Conservation (phyloP, 2,888 invertebrate species). For the Drosophila ustulata region DNA sequence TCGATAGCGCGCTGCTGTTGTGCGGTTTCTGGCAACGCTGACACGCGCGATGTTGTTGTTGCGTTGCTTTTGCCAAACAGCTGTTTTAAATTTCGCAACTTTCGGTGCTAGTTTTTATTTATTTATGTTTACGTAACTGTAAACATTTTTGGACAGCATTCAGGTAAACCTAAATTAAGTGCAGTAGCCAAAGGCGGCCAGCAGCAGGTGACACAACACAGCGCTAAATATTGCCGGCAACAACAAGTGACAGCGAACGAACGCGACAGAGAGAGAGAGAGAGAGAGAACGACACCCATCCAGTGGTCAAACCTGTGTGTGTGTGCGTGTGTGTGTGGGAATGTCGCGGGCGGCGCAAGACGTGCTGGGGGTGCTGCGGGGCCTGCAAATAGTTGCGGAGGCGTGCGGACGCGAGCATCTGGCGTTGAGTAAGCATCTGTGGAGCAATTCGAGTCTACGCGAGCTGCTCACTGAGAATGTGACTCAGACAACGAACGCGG, state of each 20-base stretch:
- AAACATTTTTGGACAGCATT: conserved; percentile 14
- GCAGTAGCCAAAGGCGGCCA: neutral
- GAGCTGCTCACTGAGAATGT: conserved; percentile 82
- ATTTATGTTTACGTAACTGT: conserved; percentile 56
- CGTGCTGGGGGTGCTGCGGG: conserved; percentile 88
- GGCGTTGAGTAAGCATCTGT: conserved; percentile 87
- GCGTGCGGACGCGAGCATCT: conserved; percentile 89
- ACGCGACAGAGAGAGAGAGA: conserved; percentile 1
- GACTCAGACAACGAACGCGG: conserved; percentile 62
- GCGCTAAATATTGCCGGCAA: conserved; percentile 28
- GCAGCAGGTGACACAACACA: conserved; percentile 10
- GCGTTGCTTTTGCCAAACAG: conserved; percentile 23
- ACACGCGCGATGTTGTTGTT: neutral
- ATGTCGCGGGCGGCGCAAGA: conserved; percentile 87
- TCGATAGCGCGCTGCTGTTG: conserved; percentile 17
- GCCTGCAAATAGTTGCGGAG: conserved; percentile 89
- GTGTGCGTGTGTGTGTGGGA: conserved; percentile 2
- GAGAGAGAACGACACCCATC: conserved; percentile 28
- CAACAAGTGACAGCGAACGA: conserved; percentile 6
- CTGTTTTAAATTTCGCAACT: conserved; percentile 52
- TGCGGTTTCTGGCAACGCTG: conserved; percentile 17
- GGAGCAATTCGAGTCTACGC: conserved; percentile 90
- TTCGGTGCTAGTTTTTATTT: conserved; percentile 40
- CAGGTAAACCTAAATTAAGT: conserved; percentile 9
- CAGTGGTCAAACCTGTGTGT: conserved; percentile 42